Conservation (phyloP, 2,888 invertebrate species). For the Hydriomena furcata region DNA sequence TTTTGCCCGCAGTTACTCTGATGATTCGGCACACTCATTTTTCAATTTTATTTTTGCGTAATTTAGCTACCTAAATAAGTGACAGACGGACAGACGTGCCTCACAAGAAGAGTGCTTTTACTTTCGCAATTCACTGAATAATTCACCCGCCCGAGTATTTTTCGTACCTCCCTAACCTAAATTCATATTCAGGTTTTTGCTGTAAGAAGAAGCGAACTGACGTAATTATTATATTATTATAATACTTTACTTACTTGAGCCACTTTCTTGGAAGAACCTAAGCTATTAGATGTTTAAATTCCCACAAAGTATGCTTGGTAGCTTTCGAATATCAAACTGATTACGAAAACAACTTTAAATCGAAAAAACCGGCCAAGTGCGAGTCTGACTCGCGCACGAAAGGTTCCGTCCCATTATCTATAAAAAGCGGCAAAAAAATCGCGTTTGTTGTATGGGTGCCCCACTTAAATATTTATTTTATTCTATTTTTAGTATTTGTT, state of each 20-base stretch:
- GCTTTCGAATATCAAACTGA: too few relatives aligned
- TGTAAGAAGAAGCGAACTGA: slow-evolving; percentile 27
- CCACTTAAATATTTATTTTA: too few relatives aligned
- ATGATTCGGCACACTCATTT: slow-evolving; percentile 24
- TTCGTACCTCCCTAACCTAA: slow-evolving; percentile 44
- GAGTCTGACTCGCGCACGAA: too few relatives aligned
- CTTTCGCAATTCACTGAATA: slow-evolving; percentile 66
- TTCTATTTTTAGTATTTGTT: too few relatives aligned
- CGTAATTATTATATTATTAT: neutral
- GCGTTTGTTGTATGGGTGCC: too few relatives aligned
- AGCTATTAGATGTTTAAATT: too few relatives aligned
- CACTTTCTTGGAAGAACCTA: too few relatives aligned
- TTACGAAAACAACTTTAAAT: too few relatives aligned
- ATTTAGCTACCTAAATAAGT: slow-evolving; percentile 63
- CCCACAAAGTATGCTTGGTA: too few relatives aligned
- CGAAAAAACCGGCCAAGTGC: too few relatives aligned
- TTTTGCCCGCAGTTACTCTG: slow-evolving; percentile 7
- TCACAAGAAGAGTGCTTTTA: slow-evolving; percentile 61
- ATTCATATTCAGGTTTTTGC: slow-evolving; percentile 44
- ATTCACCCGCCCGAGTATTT: slow-evolving; percentile 56
- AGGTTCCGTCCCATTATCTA: too few relatives aligned
- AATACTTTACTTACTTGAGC: neutral
- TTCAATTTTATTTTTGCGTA: slow-evolving; percentile 39
- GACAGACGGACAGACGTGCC: slow-evolving; percentile 67
- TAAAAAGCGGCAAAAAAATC: too few relatives aligned